These are phyloP conservation scores for Geothlypis trichas DNA, from an alignment of 2,113 vertebrate genomes.

Conservation along the genomic window DNA sequence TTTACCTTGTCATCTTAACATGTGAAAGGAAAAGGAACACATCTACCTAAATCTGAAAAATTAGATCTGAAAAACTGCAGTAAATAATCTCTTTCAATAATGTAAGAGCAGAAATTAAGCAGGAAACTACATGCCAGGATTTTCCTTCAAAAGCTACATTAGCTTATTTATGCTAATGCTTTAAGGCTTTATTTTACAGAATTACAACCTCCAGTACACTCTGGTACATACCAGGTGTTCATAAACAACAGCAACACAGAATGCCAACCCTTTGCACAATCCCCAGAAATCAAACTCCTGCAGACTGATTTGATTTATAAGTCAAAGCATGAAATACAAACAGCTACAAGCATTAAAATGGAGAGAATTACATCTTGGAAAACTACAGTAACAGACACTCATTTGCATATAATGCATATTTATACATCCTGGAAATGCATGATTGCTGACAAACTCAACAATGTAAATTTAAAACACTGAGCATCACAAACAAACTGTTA, in stretches of 20 bases:
- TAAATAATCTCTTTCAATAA: background rate
- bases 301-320: background rate
- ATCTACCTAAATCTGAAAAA: background rate
- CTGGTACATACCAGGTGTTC: background rate
- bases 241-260: background rate
- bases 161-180: background rate
- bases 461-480: slow-evolving; percentile 48
- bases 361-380: slow-evolving; percentile 29
- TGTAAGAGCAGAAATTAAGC: accelerated
- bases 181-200: background rate
- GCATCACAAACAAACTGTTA: background rate
- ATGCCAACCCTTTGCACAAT: background rate
- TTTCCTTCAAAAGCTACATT: background rate
- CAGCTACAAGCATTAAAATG: slow-evolving; percentile 15
- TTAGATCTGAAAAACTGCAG: background rate
- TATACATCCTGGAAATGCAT: slow-evolving; percentile 17
- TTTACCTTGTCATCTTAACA: background rate
- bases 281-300: background rate
- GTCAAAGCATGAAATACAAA: slow-evolving; percentile 1
- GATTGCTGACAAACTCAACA: slow-evolving; percentile 52
- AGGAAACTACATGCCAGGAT: background rate
- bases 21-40: background rate
- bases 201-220: background rate
- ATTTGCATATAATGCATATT: slow-evolving; percentile 53
- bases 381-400: slow-evolving; percentile 10